phyloP scores from a whole-genome alignment of 2,888 invertebrate genomes.

The Ypsolopha scabrella region DNA sequence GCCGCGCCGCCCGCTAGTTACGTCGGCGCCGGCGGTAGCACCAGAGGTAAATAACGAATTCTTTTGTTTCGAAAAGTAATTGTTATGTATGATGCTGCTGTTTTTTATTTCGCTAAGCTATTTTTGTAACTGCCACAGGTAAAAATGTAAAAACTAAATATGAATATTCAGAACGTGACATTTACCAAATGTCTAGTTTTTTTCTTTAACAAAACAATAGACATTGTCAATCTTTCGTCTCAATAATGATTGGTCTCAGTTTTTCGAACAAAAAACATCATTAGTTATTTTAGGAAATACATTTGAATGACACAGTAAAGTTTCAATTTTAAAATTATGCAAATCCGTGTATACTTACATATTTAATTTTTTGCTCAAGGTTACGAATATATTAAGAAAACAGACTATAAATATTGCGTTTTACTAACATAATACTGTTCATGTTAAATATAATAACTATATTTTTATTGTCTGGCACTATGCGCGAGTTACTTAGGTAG shows the following conservation, averaged over 20 bases:
- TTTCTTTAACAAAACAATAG: constrained; percentile 2
- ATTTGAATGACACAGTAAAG: no score
- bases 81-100: constrained; percentile 47
- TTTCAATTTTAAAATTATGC: no score
- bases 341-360: no score
- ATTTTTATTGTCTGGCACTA: no score
- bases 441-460: no score
- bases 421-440: no score
- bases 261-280: neutral
- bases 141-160: constrained; percentile 33
- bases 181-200: constrained; percentile 4
- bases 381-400: no score
- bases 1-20: neutral
- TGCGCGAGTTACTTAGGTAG: no score
- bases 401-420: no score
- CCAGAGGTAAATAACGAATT: constrained; percentile 35
- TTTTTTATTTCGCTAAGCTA: constrained; percentile 55
- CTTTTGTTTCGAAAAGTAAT: constrained; percentile 39
- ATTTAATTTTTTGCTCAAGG: no score
- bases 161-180: constrained; percentile 37
- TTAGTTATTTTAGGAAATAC: neutral
- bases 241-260: neutral
- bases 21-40: constrained; percentile 6
- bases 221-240: constrained; percentile 1
- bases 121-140: constrained; percentile 57